Evolutionary conservation across 2,797 vertebrate species (phyloP).

Genomic region (Malacoctenus gilli): DNA sequence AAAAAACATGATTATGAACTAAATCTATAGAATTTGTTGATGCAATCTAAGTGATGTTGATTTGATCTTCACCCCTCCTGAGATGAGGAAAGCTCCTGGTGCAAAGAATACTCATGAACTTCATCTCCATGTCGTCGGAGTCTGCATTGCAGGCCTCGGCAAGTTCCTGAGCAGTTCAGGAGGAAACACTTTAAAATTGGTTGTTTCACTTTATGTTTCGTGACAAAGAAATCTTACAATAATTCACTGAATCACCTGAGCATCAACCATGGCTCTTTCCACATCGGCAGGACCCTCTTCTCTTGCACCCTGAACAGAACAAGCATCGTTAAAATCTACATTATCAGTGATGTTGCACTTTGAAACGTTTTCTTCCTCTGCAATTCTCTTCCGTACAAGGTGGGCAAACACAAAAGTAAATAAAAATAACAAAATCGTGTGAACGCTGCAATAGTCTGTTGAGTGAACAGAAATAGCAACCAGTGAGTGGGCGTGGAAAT

Average conservation of each 20-base stretch:
- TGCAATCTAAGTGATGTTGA: background rate
- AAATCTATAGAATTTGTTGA: too few species aligned
- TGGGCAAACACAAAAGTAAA: too few species aligned
- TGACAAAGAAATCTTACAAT: background rate
- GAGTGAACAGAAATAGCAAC: conserved; percentile 33
- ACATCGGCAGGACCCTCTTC: conserved; percentile 87
- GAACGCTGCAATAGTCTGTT: conserved; percentile 19
- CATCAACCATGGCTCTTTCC: conserved; percentile 84
- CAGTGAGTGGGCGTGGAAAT: conserved; percentile 59
- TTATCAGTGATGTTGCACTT: too few species aligned
- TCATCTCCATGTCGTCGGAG: conserved; percentile 89
- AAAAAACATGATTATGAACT: background rate
- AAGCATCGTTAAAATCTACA: conserved; percentile 6
- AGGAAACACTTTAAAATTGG: conserved; percentile 15
- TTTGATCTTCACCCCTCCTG: conserved; percentile 84
- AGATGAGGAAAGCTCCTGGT: conserved; percentile 95
- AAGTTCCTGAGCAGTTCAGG: conserved; percentile 82
- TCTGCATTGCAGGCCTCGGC: conserved; percentile 88
- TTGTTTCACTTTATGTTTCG: conserved; percentile 5
- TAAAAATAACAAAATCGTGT: background rate
- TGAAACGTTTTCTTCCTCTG: background rate
- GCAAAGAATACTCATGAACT: conserved; percentile 94
- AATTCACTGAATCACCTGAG: conserved; percentile 82
- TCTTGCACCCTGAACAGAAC: conserved; percentile 85
- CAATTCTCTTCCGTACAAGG: background rate